A percentile compares a stretch with the other conserved stretches of the same genome.
These are phyloP conservation scores for Psylliodes chrysocephalus DNA, from an alignment of 2,888 invertebrate species.

Conservation along the genomic window DNA sequence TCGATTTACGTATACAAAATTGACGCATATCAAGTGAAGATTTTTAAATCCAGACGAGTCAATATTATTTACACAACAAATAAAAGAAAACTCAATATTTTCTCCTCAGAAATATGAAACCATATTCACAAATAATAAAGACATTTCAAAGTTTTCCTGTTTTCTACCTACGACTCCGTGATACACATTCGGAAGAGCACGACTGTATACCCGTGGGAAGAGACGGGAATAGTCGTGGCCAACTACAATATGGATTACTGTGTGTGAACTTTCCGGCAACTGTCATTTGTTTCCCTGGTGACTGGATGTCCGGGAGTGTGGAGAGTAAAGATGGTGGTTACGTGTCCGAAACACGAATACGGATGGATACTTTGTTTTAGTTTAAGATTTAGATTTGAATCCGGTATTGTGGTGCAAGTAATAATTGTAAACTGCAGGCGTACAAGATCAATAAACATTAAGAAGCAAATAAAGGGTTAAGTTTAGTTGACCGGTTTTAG, in stretches of 20 bases:
- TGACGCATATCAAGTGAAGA: too few species aligned
- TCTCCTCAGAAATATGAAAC: constrained; percentile 15
- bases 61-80: constrained; percentile 2
- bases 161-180: constrained; percentile 7
- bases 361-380: background rate
- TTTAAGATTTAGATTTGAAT: too few species aligned
- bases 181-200: constrained; percentile 2
- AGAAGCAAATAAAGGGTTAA: too few species aligned
- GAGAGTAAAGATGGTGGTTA: constrained; percentile 11
- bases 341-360: background rate
- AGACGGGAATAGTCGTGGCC: constrained; percentile 24
- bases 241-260: constrained; percentile 39
- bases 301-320: constrained; percentile 18
- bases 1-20: too few species aligned
- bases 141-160: constrained; percentile 29
- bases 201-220: constrained; percentile 27
- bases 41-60: background rate
- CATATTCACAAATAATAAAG: constrained; percentile 25
- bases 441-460: too few species aligned
- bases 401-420: too few species aligned
- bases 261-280: constrained; percentile 38
- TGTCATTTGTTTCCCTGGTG: constrained; percentile 36
- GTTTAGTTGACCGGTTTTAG: too few species aligned
- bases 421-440: too few species aligned
- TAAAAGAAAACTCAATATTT: background rate